These are phyloP conservation scores for Eupithecia dodoneata DNA, from an alignment of 2,888 invertebrate genomes.

Conservation along the genomic window DNA sequence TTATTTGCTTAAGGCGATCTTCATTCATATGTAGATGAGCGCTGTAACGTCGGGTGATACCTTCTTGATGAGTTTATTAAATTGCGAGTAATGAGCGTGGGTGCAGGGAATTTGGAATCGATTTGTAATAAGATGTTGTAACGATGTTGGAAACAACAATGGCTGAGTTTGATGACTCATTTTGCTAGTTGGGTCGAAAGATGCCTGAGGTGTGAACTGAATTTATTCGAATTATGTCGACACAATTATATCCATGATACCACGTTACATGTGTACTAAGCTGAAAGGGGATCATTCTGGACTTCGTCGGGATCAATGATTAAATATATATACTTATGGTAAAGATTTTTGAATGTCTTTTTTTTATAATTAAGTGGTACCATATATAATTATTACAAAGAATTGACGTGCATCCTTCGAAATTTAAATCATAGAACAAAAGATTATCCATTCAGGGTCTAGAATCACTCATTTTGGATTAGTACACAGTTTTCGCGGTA, in stretches of 20 bases:
- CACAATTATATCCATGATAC: not conserved
- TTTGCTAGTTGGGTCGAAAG: not conserved
- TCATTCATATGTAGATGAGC: constrained; percentile 63
- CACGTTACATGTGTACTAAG: no score
- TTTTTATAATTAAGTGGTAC: no score
- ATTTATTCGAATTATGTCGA: not conserved
- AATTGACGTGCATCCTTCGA: no score
- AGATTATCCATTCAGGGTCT: no score
- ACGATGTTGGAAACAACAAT: constrained; percentile 19
- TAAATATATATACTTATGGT: no score
- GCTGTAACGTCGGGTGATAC: constrained; percentile 56
- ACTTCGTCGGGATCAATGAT: no score
- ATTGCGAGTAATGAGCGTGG: constrained; percentile 53
- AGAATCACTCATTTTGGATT: no score
- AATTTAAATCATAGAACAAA: no score
- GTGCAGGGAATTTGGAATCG: constrained; percentile 29
- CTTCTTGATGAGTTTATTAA: constrained; percentile 69
- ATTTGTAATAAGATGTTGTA: constrained; percentile 33
- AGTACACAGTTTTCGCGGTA: no score
- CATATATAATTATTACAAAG: no score
- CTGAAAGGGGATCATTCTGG: no score
- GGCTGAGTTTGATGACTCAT: constrained; percentile 28
- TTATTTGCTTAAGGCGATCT: constrained; percentile 68
- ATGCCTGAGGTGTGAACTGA: not conserved
- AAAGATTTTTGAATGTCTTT: no score